A percentile compares a stretch with the other conserved stretches of the same genome.
These are phyloP conservation scores for Coryphaenoides rupestris DNA, from an alignment of 2,113 vertebrate genomes.

Conservation along the genomic window DNA sequence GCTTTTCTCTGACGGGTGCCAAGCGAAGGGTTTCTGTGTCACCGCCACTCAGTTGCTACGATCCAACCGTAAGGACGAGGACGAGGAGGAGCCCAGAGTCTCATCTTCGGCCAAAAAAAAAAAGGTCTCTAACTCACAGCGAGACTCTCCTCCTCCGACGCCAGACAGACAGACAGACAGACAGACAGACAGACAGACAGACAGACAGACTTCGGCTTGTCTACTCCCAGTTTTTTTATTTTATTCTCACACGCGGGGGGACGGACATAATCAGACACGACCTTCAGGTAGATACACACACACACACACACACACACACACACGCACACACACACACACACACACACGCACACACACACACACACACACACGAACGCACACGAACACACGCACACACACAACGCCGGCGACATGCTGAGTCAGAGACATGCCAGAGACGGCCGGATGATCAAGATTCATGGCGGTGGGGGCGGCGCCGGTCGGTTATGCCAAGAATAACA, in stretches of 20 bases:
- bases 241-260: no score
- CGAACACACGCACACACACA: no score
- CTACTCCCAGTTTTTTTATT: constrained; percentile 45
- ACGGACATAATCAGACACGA: constrained; percentile 42
- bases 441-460: constrained; percentile 55
- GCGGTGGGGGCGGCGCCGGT: constrained; percentile 41
- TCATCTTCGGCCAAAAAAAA: constrained; percentile 15
- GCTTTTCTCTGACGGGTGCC: constrained; percentile 56
- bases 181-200: no score
- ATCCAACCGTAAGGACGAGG: no score
- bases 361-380: no score
- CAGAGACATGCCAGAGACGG: constrained; percentile 40
- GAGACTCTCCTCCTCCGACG: no score
- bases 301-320: no score
- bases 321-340: no score
- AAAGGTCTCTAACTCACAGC: background rate
- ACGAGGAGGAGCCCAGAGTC: constrained; percentile 44
- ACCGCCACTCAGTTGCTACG: constrained; percentile 38
- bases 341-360: no score
- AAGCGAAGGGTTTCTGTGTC: constrained; percentile 39
- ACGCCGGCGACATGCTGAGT: constrained; percentile 40
- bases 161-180: no score
- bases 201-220: constrained; percentile 43
- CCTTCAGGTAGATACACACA: constrained; percentile 67
- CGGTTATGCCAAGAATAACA: constrained; percentile 39